Conservation (phyloP, 2,113 vertebrate genomes). For the Eleginops maclovinus region DNA sequence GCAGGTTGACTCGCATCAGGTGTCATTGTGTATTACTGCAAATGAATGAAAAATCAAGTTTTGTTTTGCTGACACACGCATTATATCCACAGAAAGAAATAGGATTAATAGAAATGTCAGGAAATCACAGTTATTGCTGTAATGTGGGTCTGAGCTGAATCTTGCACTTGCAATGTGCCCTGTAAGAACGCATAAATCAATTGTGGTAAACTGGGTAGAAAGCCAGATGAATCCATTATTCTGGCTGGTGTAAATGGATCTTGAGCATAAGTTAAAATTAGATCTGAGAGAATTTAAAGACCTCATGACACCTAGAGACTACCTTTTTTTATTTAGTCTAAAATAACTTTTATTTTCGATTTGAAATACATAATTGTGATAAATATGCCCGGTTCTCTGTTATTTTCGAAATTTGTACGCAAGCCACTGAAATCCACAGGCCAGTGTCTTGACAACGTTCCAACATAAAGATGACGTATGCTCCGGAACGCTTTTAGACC, state of each 20-base stretch:
- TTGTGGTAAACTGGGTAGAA: constrained; percentile 18
- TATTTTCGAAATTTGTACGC: too few relatives aligned
- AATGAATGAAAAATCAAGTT: constrained; percentile 17
- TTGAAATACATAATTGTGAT: too few relatives aligned
- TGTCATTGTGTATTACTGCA: constrained; percentile 1
- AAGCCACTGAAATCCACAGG: too few relatives aligned
- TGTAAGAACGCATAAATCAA: constrained; percentile 14
- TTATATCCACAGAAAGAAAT: not conserved
- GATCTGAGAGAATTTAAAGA: constrained; percentile 16
- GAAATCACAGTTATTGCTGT: not conserved
- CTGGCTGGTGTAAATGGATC: constrained; percentile 14
- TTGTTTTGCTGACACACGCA: constrained; percentile 24
- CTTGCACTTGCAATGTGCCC: not conserved
- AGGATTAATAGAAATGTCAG: constrained; percentile 1
- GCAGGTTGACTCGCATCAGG: constrained; percentile 9
- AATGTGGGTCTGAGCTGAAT: constrained; percentile 3
- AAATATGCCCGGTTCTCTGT: too few relatives aligned
- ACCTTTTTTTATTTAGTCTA: too few relatives aligned
- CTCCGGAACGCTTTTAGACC: too few relatives aligned
- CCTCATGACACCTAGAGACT: too few relatives aligned
- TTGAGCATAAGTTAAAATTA: constrained; percentile 19
- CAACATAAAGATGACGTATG: too few relatives aligned
- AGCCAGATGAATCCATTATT: constrained; percentile 24
- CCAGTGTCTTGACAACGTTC: too few relatives aligned
- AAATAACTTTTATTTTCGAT: too few relatives aligned